Percentiles rank a stretch among this genome's conserved stretches.
Evolutionary conservation across 1,140 invertebrate species (phyloP).

Genomic region (Neodiprion pinetum): DNA sequence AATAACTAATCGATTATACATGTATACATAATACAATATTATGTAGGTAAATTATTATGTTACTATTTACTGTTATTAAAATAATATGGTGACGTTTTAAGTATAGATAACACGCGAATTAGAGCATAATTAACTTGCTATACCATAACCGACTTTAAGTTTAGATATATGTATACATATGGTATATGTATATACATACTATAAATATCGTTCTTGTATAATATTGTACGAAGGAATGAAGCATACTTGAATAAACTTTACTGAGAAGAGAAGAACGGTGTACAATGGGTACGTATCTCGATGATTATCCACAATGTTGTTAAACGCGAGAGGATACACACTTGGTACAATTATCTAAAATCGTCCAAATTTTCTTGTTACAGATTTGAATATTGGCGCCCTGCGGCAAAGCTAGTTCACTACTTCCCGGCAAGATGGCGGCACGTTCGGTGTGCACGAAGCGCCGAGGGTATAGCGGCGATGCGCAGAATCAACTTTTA

Average conservation of each 20-base stretch:
- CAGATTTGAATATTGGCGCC: not conserved
- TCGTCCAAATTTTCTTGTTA: too few species aligned
- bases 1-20: too few species aligned
- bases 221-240: not conserved
- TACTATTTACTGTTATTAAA: not conserved
- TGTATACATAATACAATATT: too few species aligned
- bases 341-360: not conserved
- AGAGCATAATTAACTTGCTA: not conserved
- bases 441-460: not conserved
- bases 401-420: not conserved
- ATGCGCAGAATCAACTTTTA: not conserved
- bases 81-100: not conserved
- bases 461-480: not conserved
- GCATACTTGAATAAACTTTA: not conserved
- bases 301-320: not conserved
- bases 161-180: not conserved
- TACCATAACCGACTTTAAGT: not conserved
- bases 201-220: not conserved
- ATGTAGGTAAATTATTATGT: slow-evolving; percentile 1
- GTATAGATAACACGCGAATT: too few species aligned
- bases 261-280: not conserved
- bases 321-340: not conserved
- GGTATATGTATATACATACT: not conserved
- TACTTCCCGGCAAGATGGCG: not conserved
- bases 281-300: too few species aligned